phyloP scores from a whole-genome alignment of 2,113 vertebrate species.

The Murina feae region DNA sequence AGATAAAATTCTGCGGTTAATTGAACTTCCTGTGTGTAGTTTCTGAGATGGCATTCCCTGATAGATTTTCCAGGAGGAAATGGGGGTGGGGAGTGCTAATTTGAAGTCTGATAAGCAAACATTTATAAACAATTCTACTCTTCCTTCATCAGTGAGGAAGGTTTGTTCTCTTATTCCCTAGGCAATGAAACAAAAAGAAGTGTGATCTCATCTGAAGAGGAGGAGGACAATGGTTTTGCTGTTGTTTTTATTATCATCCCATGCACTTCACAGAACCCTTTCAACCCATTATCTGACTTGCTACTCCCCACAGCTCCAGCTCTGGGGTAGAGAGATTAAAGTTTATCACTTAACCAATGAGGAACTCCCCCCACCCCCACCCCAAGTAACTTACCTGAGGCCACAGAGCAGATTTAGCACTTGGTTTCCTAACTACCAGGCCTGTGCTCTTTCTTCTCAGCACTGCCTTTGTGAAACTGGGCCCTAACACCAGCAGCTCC shows the following conservation, averaged over 20 bases:
- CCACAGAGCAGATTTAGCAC: background rate
- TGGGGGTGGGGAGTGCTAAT: background rate
- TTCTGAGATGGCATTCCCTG: background rate
- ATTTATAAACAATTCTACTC: background rate
- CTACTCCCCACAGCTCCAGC: background rate
- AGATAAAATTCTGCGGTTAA: background rate
- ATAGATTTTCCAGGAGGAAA: background rate
- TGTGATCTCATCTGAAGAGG: background rate
- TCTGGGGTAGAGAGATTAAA: background rate
- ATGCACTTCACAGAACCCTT: background rate
- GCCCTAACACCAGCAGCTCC: background rate
- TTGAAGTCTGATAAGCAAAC: slow-evolving; percentile 40
- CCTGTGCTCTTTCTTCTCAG: background rate
- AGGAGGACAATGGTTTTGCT: background rate
- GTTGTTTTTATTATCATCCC: background rate
- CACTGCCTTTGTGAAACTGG: background rate
- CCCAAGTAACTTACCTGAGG: background rate
- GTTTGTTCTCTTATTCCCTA: background rate
- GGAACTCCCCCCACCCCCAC: background rate
- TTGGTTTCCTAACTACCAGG: background rate
- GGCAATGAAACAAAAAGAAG: background rate
- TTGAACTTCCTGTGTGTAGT: slow-evolving; percentile 3
- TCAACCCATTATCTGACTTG: background rate
- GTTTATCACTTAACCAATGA: background rate
- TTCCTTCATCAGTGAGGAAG: background rate